Percentiles rank a stretch among this genome's conserved stretches.
Evolutionary conservation across 2,113 vertebrate species (phyloP).

Genomic region (Naja naja): DNA sequence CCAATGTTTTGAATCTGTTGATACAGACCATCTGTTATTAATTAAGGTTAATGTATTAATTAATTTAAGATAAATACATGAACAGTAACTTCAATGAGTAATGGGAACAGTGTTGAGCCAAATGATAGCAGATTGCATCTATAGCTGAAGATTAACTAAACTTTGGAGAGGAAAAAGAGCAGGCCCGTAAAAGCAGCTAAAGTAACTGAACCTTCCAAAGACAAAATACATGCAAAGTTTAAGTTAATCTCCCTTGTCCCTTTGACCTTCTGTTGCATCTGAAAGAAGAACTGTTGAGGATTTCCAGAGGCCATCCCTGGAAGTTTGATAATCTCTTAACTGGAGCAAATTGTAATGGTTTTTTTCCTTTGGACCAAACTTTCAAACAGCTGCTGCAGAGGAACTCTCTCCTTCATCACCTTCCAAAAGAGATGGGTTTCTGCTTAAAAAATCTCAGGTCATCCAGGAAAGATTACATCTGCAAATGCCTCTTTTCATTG

Average conservation of each 20-base stretch:
- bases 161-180: not conserved
- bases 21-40: too few species aligned
- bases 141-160: constrained; percentile 54
- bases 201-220: constrained; percentile 50
- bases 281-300: constrained; percentile 27
- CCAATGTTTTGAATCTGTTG: not conserved
- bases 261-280: constrained; percentile 11
- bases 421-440: constrained; percentile 31
- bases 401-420: not conserved
- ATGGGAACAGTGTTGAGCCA: constrained; percentile 20
- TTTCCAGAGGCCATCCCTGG: constrained; percentile 28
- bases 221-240: constrained; percentile 32
- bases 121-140: too few species aligned
- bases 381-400: constrained; percentile 4
- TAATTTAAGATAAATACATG: not conserved
- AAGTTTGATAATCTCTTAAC: constrained; percentile 40
- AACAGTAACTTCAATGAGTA: constrained; percentile 16
- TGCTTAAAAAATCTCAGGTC: constrained; percentile 9
- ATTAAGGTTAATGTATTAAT: not conserved
- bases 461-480: constrained; percentile 28
- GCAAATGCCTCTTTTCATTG: constrained; percentile 17
- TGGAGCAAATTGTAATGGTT: constrained; percentile 15
- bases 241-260: constrained; percentile 14
- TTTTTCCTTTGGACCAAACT: not conserved
- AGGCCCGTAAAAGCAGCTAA: constrained; percentile 31